Percentiles rank a stretch among this genome's conserved stretches.
These are phyloP conservation scores for Anser cygnoides DNA, from an alignment of 2,113 vertebrate species.

Conservation along the genomic window DNA sequence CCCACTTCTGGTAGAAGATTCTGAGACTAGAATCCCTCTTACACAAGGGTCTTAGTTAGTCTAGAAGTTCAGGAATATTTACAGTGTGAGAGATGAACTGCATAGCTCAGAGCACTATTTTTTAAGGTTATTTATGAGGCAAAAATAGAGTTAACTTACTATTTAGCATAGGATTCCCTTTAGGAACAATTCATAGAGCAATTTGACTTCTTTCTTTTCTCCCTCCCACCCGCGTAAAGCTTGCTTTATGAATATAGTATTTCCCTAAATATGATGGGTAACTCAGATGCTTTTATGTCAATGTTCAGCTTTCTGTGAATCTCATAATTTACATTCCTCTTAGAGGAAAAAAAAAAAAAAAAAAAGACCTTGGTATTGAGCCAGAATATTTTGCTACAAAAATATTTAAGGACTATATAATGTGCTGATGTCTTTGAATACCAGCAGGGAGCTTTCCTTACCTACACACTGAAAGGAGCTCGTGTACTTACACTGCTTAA, in stretches of 20 bases:
- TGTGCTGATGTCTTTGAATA: background rate
- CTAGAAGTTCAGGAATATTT: background rate
- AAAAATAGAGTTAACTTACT: background rate
- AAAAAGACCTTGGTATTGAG: background rate
- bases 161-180: background rate
- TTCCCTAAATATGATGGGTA: background rate
- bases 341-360: background rate
- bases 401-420: background rate
- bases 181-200: background rate
- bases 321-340: background rate
- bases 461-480: background rate
- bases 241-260: background rate
- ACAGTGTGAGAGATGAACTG: background rate
- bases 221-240: background rate
- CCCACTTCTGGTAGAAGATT: background rate
- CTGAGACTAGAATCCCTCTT: background rate
- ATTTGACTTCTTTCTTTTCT: background rate
- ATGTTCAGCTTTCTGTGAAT: background rate
- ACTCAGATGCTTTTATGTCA: background rate
- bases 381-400: background rate
- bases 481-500: background rate
- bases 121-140: background rate
- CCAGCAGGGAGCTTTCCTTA: background rate
- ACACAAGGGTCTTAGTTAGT: background rate
- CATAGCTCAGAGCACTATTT: background rate